Evolutionary conservation across 2,797 vertebrate species (phyloP).

Genomic region (Phrynocephalus forsythii): DNA sequence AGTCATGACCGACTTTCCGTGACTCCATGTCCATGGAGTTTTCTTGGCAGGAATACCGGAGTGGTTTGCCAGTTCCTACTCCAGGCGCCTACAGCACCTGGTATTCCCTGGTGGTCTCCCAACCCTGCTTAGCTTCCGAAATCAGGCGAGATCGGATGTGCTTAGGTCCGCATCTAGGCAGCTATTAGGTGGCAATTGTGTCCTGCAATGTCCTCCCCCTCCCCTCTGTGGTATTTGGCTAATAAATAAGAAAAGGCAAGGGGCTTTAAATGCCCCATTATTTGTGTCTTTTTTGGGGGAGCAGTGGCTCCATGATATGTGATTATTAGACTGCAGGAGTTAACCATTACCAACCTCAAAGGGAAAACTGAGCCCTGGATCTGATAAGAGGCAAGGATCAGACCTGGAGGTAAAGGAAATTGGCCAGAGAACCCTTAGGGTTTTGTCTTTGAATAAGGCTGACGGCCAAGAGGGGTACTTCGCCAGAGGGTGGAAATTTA

Average conservation of each 20-base stretch:
- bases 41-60: too few species aligned
- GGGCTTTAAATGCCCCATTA: neutral
- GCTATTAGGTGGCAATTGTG: neutral
- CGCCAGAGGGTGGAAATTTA: too few species aligned
- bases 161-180: too few species aligned
- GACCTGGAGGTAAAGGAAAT: neutral
- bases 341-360: constrained; percentile 26
- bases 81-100: too few species aligned
- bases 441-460: neutral
- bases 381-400: neutral
- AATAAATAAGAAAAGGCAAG: neutral
- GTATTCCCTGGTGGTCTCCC: too few species aligned
- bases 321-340: neutral
- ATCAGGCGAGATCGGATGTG: too few species aligned
- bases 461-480: too few species aligned
- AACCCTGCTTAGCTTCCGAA: too few species aligned
- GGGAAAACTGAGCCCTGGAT: neutral
- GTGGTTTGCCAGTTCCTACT: too few species aligned
- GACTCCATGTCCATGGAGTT: too few species aligned
- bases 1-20: too few species aligned
- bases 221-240: neutral
- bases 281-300: neutral
- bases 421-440: neutral
- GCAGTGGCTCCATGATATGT: too few species aligned
- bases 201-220: neutral